These are phyloP conservation scores for Pipa parva DNA, from an alignment of 2,113 vertebrate species.

Conservation along the genomic window DNA sequence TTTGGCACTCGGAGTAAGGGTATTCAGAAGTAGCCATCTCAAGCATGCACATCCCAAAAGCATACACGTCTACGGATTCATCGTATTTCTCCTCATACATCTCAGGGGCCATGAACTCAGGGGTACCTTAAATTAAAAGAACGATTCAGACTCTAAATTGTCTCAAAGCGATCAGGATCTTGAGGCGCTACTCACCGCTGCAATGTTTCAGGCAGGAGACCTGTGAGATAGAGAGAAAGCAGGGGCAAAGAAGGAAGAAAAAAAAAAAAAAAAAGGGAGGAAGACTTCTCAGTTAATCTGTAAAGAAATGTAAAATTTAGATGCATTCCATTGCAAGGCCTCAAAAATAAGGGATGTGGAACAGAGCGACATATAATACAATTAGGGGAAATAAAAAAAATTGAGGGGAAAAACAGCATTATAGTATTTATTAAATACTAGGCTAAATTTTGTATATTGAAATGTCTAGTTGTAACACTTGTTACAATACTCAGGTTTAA, in stretches of 20 bases:
- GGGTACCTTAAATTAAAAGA: slow-evolving; percentile 92
- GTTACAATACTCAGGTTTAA: no score
- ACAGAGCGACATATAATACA: no score
- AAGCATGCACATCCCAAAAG: slow-evolving; percentile 99
- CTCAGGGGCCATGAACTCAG: slow-evolving; percentile 98
- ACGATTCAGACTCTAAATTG: slow-evolving; percentile 84
- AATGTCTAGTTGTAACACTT: no score
- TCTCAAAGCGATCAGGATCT: slow-evolving; percentile 77
- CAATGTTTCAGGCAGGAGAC: slow-evolving; percentile 52
- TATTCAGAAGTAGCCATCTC: slow-evolving; percentile 99
- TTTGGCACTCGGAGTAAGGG: slow-evolving; percentile 98
- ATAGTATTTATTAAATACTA: no score
- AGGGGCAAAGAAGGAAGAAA: slow-evolving; percentile 57
- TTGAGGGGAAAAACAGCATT: no score
- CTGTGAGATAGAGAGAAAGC: slow-evolving; percentile 52
- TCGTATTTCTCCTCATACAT: slow-evolving; percentile 99
- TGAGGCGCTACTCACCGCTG: slow-evolving; percentile 68
- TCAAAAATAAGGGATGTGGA: slow-evolving; percentile 45
- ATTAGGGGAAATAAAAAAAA: no score
- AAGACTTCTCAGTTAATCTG: slow-evolving; percentile 80
- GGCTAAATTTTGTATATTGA: no score
- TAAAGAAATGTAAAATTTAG: slow-evolving; percentile 59
- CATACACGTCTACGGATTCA: slow-evolving; percentile 96
- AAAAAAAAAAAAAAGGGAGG: slow-evolving; percentile 68
- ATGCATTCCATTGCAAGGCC: slow-evolving; percentile 85